Evolutionary conservation across 1,140 invertebrate species (phyloP), one percentile per base, ranked within the genome.

Genomic region (Luehdorfia chinensis): DNA sequence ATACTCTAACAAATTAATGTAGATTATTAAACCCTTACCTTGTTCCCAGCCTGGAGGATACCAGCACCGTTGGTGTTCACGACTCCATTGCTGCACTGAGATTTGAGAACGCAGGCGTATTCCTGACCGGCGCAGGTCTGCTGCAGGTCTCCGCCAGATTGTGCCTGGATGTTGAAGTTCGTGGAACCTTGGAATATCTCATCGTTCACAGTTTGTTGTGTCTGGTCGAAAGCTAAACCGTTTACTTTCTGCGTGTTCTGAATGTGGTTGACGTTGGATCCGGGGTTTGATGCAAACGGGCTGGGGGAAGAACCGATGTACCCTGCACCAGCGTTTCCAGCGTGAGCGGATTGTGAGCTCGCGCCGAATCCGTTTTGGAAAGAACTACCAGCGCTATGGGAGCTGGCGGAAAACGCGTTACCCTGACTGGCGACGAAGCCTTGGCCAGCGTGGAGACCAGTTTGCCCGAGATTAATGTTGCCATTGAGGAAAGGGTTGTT

Each of bases 41-140:
- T 76, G 37, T 69, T 69, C 54, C 78, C 87, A 1, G 87, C 75
- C 63, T 89, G 88, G 9, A 85, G 67, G 0, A 89, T 49, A 11
- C 75, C 85, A 27, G 75, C 77, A 15, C 80, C 80, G 49, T 77
- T 85, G 2, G 65, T 65, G 66, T 74, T 88, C 8, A 90, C 87
- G 4, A 88, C 87, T 36, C 90, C 90, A 47, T 91, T 89, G 48
- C 78, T 71, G 58, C 90, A 91, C 47, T 88, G 83, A 1, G 87
- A 47, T 34, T 87, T 89, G 0, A 84, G 63, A 0, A 91, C 90
- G 62, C 90, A 91, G 28, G 88, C 86, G 61, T 87, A 88, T 31
- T 88, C 88, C 16, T 81, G 66, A 5, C 88, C 89, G 45, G 72
- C 72, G 53, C 90, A 91, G 5, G 83, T 79, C 50, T 87, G 76